phyloP scores from a whole-genome alignment of 1,140 invertebrate species.

The Drosophila persimilis region DNA sequence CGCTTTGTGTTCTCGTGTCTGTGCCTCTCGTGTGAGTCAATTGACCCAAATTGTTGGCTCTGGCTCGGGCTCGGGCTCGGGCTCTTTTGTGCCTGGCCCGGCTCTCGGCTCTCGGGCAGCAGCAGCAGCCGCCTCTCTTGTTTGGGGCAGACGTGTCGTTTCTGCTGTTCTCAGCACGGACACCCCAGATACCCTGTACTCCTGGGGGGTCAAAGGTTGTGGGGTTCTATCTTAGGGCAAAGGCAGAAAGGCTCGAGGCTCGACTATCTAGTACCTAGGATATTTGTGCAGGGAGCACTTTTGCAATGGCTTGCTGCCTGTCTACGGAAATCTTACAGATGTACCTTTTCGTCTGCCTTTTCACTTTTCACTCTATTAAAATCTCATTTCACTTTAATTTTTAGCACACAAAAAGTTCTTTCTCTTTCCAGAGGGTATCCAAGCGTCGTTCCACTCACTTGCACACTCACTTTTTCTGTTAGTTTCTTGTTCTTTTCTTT shows the following conservation, averaged over 20 bases:
- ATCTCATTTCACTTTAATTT: too few species aligned
- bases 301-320: too few species aligned
- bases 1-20: conserved; percentile 24
- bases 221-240: too few species aligned
- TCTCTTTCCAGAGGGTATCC: neutral
- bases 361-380: too few species aligned
- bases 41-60: conserved; percentile 50
- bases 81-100: conserved; percentile 47
- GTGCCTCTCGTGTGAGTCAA: conserved; percentile 52
- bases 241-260: too few species aligned
- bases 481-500: conserved; percentile 42
- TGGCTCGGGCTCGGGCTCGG: conserved; percentile 24
- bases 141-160: conserved; percentile 47
- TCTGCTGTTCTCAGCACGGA: conserved; percentile 43
- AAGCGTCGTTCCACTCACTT: neutral
- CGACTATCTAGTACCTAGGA: too few species aligned
- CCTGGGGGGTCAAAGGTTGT: neutral
- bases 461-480: conserved; percentile 22
- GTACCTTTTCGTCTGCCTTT: too few species aligned
- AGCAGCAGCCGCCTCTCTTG: conserved; percentile 34
- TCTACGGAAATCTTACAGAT: too few species aligned
- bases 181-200: conserved; percentile 33
- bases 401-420: too few species aligned
- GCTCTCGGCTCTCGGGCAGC: neutral
- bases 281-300: too few species aligned